Base-by-base conservation (phyloP, 1,140 invertebrate species). In the Ridgeia piscesae region DNA sequence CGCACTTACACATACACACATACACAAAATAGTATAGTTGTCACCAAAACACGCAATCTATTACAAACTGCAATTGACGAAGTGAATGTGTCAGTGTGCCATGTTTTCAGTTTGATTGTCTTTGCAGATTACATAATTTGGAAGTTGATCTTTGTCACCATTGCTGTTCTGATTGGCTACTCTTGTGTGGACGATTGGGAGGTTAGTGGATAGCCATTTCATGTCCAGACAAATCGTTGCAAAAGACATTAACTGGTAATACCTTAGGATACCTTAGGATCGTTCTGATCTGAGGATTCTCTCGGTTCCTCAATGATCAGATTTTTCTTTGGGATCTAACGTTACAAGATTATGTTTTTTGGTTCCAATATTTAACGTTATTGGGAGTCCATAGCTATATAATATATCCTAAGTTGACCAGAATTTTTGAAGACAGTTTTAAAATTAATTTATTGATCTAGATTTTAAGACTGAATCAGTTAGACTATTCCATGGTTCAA, bases 61-160 rank as follows among this genome's bases (percentile, higher is more conserved):
- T 77, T 31, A 77, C 58, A 77, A 31, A 9, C 58, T 77, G 27
- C 58, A 77, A 31, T 50, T 50, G 48, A 50, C 21, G 21, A 50
- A 50, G 48, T 50, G 48, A 50, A 50, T 11, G 21, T 11, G 0
- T 50, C 48, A 11, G 27, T 31, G 0, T 77, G 58, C 27, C 17
- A 17, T 50, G 48, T 50, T 50, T 50, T 50, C 48, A 50, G 21
- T 77, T 77, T 77, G 17, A 77, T 21, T 77, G 58, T 77, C 58
- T 77, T 77, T 77, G 58, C 58, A 77, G 58, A 77, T 77, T 77
- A 77, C 58, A 77, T 77, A 77, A 21, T 77, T 77, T 77, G 58
- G 58, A 77, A 77, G 58, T 77, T 77, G 58, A 21, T 77, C 8
- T 77, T 77, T 77, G 58, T 77, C 58, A 77, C 58, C 14, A 21